Evolutionary conservation across 2,113 vertebrate genomes (phyloP).

Genomic region (Pelecanus crispus): DNA sequence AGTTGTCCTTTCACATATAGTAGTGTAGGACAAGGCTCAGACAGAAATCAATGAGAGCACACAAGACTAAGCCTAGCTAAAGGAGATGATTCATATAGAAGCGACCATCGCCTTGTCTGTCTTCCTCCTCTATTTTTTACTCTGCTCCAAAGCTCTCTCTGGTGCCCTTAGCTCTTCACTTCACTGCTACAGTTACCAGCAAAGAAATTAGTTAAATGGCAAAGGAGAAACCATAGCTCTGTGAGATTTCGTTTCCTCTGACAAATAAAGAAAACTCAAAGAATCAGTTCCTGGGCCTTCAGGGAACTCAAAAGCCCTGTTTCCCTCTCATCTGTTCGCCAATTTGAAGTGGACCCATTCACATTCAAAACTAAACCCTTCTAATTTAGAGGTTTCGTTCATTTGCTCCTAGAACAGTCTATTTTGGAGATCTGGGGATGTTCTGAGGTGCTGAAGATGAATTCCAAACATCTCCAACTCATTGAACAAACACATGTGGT

Average conservation of each 20-base stretch:
- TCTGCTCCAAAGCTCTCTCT: neutral
- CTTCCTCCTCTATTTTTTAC: neutral
- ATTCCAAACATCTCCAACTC: neutral
- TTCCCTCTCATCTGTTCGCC: neutral
- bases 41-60: neutral
- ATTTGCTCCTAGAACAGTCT: neutral
- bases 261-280: neutral
- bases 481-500: neutral
- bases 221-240: neutral
- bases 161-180: neutral
- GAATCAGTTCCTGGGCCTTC: neutral
- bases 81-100: neutral
- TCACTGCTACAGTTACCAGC: neutral
- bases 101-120: neutral
- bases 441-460: neutral
- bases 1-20: neutral
- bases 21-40: neutral
- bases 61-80: neutral
- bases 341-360: neutral
- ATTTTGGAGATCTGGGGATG: neutral
- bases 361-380: neutral
- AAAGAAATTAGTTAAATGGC: neutral
- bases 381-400: neutral
- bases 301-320: neutral
- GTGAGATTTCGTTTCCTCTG: neutral